Conservation (phyloP, 2,113 vertebrate genomes). For the Morphnarchus princeps region DNA sequence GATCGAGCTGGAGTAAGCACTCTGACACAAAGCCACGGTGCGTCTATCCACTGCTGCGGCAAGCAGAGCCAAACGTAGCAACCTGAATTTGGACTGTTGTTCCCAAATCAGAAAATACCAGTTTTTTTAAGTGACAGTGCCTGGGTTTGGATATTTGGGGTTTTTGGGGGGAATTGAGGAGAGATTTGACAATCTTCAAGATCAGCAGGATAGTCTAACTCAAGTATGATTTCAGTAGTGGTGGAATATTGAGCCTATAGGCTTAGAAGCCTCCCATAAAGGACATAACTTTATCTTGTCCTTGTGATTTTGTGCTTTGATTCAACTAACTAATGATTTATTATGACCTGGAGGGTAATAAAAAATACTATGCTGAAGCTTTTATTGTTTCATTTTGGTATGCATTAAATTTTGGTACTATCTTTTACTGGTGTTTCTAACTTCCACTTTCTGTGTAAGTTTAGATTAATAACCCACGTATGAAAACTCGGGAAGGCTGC, state of each 20-base stretch:
- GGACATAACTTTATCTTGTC: conserved; percentile 12
- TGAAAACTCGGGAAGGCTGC: neutral
- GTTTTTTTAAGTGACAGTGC: neutral
- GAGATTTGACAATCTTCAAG: neutral
- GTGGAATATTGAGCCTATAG: neutral
- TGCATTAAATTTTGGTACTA: conserved; percentile 20
- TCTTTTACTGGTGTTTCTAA: conserved; percentile 22
- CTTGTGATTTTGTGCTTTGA: conserved; percentile 47
- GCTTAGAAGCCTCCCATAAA: neutral
- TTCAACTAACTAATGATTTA: conserved; percentile 41
- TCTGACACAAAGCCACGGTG: neutral
- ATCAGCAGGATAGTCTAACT: neutral
- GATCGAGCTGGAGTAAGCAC: neutral
- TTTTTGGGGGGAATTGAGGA: neutral
- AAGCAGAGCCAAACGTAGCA: neutral
- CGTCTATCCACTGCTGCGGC: neutral
- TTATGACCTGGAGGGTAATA: conserved; percentile 17
- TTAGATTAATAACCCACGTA: neutral
- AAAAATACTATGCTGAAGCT: neutral
- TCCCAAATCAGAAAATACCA: neutral
- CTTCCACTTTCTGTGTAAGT: neutral
- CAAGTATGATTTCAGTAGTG: neutral
- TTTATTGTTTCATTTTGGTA: conserved; percentile 54
- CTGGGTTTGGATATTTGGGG: neutral
- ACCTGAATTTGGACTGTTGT: neutral